Evolutionary conservation across 2,888 invertebrate genomes (phyloP), one percentile per base, ranked within the genome.

Genomic region (Agriopis leucophaearia): DNA sequence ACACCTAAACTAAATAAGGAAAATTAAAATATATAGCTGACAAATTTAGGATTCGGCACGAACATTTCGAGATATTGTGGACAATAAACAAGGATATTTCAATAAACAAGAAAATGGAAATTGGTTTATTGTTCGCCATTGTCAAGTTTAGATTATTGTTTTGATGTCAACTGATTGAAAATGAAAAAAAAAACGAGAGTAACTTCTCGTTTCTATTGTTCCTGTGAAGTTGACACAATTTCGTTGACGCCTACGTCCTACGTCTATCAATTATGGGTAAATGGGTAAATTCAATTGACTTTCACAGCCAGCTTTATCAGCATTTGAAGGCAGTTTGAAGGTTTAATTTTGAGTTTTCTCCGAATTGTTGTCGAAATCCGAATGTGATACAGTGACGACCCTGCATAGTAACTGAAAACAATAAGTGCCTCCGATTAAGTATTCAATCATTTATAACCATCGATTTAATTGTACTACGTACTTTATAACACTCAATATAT

Each of bases 111-210:
- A 51, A 63, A 55, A 64, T 57, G 60, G 59, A 60, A 63, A 69
- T 69, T 56, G 47, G 58, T 40, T 63, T 58, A 67, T 69, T 64
- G 55, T 69, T 56, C 45, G 36, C 55, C 27, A 60, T 68, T 64
- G 64, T 60, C 64, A 69, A 60, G 60, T 64, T 58, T 15, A 42
- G 55, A 38, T 44, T 36, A 55, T 59, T 68, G 68, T 68, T 68
- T 59, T 52, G 52, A 60, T 63, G 58, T 38, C 36, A 50, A 15
- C 59, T 50, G 63, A 67, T 68, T 68, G 64, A 52, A 60, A 61
- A 57, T 69, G 64, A 13, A 15, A 68, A 50, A 68, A 50, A 68
- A 57, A 48, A 56, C 35, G 45, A 44, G 27, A 54, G 60, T 55
- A 48, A 60, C 51, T 38, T 55, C 42, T 42, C 16, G 27, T 47